Percentiles rank a stretch among this genome's conserved stretches.
Conservation (phyloP, 2,113 vertebrate genomes). For the Upupa epops region DNA sequence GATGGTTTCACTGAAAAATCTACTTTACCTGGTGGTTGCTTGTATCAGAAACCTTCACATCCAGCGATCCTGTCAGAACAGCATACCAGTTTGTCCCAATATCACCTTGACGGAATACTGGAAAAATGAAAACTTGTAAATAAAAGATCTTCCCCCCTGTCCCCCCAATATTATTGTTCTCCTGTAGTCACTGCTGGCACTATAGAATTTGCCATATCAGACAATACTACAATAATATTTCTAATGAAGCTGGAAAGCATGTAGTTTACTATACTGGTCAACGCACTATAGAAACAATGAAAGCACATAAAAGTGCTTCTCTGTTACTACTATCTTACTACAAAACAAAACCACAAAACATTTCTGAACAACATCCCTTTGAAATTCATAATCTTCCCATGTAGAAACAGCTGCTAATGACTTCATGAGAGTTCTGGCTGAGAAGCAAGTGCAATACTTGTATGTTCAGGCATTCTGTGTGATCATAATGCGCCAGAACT, state of each 20-base stretch:
- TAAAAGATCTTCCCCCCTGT: background rate
- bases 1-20: background rate
- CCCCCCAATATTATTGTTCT: background rate
- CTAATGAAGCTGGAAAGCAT: background rate
- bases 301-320: background rate
- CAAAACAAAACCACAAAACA: background rate
- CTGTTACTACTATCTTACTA: background rate
- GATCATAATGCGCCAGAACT: background rate
- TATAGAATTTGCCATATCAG: background rate
- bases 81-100: constrained; percentile 98
- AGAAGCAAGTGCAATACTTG: background rate
- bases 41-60: constrained; percentile 96
- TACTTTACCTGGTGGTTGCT: constrained; percentile 89
- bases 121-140: constrained; percentile 37
- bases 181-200: background rate
- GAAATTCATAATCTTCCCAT: background rate
- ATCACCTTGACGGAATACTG: constrained; percentile 97
- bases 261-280: background rate
- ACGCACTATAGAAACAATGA: background rate
- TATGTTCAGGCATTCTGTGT: background rate
- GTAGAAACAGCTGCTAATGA: background rate
- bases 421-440: background rate
- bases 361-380: background rate
- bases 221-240: background rate
- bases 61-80: constrained; percentile 93